Evolutionary conservation across 2,888 invertebrate species (phyloP).

Genomic region (Hipparchia sbordonii): DNA sequence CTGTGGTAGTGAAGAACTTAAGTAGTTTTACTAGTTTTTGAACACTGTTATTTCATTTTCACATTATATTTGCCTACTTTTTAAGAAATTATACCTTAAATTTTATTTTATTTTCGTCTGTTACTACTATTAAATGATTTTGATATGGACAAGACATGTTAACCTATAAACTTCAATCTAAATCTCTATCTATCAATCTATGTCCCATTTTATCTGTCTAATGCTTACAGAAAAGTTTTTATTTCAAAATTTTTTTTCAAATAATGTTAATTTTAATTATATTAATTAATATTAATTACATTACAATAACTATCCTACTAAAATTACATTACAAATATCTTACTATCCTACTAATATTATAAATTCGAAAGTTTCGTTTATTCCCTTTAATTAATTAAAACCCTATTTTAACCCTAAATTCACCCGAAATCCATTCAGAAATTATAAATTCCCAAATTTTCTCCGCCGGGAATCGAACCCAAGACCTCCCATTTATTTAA

Average conservation of each 20-base stretch:
- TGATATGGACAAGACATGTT: conserved; percentile 80
- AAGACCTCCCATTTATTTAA: no score
- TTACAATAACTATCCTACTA: no score
- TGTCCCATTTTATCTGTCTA: conserved; percentile 15
- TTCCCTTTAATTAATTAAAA: no score
- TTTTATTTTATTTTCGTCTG: conserved; percentile 47
- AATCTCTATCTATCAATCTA: conserved; percentile 9
- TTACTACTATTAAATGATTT: conserved; percentile 66
- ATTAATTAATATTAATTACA: no score
- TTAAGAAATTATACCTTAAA: conserved; percentile 48
- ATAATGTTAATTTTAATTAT: no score
- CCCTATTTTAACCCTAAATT: no score
- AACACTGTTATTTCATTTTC: neutral
- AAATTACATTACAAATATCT: no score
- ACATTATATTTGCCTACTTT: conserved; percentile 9
- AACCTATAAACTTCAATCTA: conserved; percentile 46
- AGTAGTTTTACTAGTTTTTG: neutral
- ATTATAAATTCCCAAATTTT: no score
- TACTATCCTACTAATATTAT: no score
- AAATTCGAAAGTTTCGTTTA: no score
- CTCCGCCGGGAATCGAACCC: no score
- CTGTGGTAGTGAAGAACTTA: neutral
- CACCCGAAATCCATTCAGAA: no score
- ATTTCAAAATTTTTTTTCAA: neutral
- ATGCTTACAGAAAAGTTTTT: conserved; percentile 14